Conservation (phyloP, 2,888 invertebrate genomes). For the Scaptomyza cyrtandrae region DNA sequence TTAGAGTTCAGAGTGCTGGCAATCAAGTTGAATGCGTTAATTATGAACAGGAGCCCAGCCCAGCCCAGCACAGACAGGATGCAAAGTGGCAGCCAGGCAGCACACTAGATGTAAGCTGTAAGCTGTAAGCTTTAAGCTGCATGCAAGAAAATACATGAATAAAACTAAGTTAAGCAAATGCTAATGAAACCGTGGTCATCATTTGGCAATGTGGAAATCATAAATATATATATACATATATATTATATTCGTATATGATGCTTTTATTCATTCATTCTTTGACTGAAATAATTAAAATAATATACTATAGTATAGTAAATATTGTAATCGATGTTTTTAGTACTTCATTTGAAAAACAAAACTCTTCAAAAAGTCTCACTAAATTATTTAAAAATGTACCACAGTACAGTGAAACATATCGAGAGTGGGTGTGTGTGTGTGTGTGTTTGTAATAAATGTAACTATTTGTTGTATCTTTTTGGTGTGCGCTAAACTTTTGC, state of each 20-base stretch:
- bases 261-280: too few species aligned
- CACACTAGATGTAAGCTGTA: neutral
- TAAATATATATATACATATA: too few species aligned
- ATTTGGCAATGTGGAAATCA: neutral
- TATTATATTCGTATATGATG: too few species aligned
- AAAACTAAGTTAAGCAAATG: neutral
- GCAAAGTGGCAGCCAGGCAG: neutral
- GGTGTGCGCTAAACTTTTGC: conserved; percentile 34
- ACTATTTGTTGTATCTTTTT: conserved; percentile 14
- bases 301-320: too few species aligned
- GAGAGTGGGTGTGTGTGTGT: neutral
- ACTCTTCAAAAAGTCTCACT: too few species aligned
- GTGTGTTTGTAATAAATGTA: conserved; percentile 5
- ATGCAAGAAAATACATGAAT: neutral
- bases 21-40: neutral
- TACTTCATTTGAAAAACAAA: too few species aligned
- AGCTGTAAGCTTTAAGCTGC: neutral
- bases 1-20: neutral
- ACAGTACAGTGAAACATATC: neutral
- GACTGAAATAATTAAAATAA: too few species aligned
- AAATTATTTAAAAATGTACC: neutral
- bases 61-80: neutral
- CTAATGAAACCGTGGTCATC: neutral
- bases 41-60: neutral
- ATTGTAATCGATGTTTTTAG: too few species aligned